Conservation (phyloP, 1,140 invertebrate species). For the Druon quercuslanigerum region DNA sequence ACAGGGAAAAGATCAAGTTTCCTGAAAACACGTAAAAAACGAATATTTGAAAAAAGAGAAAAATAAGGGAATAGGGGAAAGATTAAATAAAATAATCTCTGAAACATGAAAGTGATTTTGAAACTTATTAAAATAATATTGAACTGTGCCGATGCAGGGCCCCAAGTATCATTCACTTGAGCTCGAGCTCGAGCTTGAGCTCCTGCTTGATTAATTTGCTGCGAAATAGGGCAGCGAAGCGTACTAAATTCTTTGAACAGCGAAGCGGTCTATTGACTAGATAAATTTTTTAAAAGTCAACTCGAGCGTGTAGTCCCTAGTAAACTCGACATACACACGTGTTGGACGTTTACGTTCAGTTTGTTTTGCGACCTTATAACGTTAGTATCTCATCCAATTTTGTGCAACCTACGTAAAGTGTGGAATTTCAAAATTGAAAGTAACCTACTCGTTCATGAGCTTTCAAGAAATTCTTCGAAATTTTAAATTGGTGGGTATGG, state of each 20-base stretch:
- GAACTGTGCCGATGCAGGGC: no score
- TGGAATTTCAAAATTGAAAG: not conserved
- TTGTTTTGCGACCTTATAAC: conserved; percentile 7
- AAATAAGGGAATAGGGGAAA: no score
- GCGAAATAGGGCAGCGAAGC: conserved; percentile 1
- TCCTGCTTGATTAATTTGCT: not conserved
- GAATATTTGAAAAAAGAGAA: no score
- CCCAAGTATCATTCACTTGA: not conserved
- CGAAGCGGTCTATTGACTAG: not conserved
- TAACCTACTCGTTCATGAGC: no score
- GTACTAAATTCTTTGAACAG: not conserved
- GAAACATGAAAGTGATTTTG: no score
- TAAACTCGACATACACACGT: not conserved
- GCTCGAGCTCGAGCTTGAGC: no score
- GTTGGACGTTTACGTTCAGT: conserved; percentile 6
- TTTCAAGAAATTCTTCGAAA: no score
- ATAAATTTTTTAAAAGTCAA: conserved; percentile 6
- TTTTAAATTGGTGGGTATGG: conserved; percentile 3
- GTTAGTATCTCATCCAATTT: conserved; percentile 15
- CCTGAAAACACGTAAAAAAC: no score
- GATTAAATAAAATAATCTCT: no score
- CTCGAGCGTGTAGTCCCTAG: not conserved
- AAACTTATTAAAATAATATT: no score
- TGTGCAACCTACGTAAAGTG: not conserved
- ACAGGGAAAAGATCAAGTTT: no score